Evolutionary conservation across 2,888 invertebrate genomes (phyloP).

Genomic region (Molorchus minor): DNA sequence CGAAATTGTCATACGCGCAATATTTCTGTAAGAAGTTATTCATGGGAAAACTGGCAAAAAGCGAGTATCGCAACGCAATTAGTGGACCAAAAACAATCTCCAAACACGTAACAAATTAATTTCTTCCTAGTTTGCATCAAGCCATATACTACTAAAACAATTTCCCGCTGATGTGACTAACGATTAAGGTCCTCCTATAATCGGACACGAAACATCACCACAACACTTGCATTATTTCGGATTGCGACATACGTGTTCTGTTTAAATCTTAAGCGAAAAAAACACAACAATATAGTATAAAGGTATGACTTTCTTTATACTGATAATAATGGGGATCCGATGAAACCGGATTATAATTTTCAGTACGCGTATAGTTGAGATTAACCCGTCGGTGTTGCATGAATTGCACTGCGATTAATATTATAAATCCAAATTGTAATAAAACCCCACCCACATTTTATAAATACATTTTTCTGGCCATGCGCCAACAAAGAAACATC

Average conservation of each 20-base stretch:
- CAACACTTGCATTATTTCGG: not conserved
- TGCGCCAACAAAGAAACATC: no score
- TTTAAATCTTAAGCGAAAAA: not conserved
- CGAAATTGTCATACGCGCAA: no score
- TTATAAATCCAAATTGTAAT: no score
- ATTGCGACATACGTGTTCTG: not conserved
- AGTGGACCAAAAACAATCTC: not conserved
- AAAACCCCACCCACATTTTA: no score
- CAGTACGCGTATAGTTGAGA: not conserved
- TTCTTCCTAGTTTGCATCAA: not conserved
- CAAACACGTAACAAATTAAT: not conserved
- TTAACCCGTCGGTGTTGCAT: not conserved
- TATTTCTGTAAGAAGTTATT: no score
- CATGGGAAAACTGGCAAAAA: no score
- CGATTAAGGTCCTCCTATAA: not conserved
- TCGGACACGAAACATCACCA: not conserved
- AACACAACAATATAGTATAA: no score
- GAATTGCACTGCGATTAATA: no score
- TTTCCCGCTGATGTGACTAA: not conserved
- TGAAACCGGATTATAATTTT: not conserved
- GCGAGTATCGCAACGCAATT: not conserved
- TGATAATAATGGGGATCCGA: no score
- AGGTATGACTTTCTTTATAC: no score
- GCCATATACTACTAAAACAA: not conserved
- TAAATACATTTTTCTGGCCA: no score